Evolutionary conservation across 2,888 invertebrate genomes (phyloP), one percentile per base, ranked within the genome.

Genomic region (Pyrrhosoma nymphula): DNA sequence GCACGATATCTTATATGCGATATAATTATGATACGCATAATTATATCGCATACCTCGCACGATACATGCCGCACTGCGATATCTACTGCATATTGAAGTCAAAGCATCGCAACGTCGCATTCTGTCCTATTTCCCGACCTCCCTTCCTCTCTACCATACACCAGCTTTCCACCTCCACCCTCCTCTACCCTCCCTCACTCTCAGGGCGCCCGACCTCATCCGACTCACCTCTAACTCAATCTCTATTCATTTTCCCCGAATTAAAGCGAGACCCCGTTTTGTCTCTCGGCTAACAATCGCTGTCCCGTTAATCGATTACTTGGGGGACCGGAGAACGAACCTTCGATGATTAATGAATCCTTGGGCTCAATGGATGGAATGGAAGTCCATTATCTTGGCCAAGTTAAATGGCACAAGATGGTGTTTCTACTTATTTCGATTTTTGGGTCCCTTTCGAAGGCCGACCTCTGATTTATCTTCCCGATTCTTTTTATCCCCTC

Each of bases 301-400:
- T 93, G 63, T 47, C 93, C 39, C 69, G 26, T 93, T 93, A 93
- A 93, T 93, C 93, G 93, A 93, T 93, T 93, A 75, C 39, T 93
- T 63, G 69, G 23, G 91, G 69, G 63, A 91, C 91, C 63, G 63
- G 60, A 23, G 30, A 69, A 69, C 26, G 82, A 82, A 69, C 75
- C 69, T 93, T 91, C 63, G 91, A 91, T 91, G 91, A 91, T 91
- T 91, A 91, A 91, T 91, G 91, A 91, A 91, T 39, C 91, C 69
- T 82, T 8, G 69, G 55, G 63, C 93, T 93, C 47, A 69, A 69
- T 82, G 93, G 47, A 69, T 69, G 93, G 69, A 69, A 93, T 26
- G 69, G 75, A 69, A 93, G 47, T 93, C 93, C 93, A 93, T 93
- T 93, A 93, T 93, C 93, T 93, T 75, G 69, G 93, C 69, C 69